Evolutionary conservation across 2,888 invertebrate genomes (phyloP).

Genomic region (Drosophila colorata): DNA sequence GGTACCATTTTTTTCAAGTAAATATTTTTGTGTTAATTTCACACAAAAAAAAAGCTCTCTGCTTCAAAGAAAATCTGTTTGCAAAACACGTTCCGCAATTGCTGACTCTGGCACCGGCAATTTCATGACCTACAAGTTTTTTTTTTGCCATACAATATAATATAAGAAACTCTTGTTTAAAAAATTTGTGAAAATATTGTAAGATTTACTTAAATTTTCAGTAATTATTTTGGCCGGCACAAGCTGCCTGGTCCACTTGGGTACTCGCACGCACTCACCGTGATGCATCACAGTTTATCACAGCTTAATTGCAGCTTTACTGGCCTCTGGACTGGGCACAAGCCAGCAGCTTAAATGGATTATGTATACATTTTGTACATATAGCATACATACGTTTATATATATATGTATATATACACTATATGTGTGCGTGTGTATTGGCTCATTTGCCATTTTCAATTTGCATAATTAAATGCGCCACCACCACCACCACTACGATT

Average conservation of each 20-base stretch:
- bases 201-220: neutral
- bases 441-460: conserved; percentile 69
- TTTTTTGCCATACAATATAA: neutral
- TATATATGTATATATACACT: no score
- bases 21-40: no score
- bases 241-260: conserved; percentile 1
- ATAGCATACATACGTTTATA: no score
- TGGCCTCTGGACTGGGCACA: conserved; percentile 46
- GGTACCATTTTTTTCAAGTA: no score
- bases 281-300: conserved; percentile 61
- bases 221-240: neutral
- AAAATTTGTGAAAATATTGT: neutral
- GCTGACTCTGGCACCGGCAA: no score
- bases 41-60: no score
- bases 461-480: conserved; percentile 75
- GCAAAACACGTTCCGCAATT: no score
- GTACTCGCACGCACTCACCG: conserved; percentile 4
- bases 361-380: conserved; percentile 56
- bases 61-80: no score
- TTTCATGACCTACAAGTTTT: no score
- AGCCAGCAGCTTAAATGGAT: conserved; percentile 66
- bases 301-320: conserved; percentile 72
- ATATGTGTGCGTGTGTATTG: conserved; percentile 31
- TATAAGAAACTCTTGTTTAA: no score
- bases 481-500: conserved; percentile 39